phyloP scores from a whole-genome alignment of 2,113 vertebrate species.

The Takifugu bimaculatus region DNA sequence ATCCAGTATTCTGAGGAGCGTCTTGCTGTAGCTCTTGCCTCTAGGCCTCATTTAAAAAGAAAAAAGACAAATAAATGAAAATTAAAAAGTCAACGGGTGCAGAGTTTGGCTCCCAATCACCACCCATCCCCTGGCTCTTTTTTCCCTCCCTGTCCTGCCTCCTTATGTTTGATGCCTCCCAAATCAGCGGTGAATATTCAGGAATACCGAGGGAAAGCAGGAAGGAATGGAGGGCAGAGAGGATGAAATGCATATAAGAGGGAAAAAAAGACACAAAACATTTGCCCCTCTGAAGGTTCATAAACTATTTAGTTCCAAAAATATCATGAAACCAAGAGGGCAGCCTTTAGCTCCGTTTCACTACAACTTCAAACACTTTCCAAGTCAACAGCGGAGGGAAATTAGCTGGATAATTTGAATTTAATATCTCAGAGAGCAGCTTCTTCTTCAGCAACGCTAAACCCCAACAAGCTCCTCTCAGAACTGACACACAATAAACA shows the following conservation, averaged over 20 bases:
- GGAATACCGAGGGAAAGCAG: constrained; percentile 29
- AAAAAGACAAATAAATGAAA: constrained; percentile 1
- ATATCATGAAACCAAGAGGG: constrained; percentile 36
- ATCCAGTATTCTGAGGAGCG: constrained; percentile 72
- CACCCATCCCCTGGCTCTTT: neutral
- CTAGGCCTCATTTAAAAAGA: constrained; percentile 53
- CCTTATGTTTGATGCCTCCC: constrained; percentile 3
- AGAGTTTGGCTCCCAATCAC: constrained; percentile 58
- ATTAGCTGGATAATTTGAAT: constrained; percentile 17
- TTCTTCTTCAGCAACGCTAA: constrained; percentile 9
- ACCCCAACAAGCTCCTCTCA: neutral
- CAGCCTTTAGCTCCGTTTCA: constrained; percentile 19
- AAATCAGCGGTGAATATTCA: constrained; percentile 48
- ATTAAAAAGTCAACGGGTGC: constrained; percentile 35
- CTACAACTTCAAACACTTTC: constrained; percentile 33
- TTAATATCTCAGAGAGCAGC: constrained; percentile 26
- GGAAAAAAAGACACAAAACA: constrained; percentile 35
- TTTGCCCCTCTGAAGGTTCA: constrained; percentile 31
- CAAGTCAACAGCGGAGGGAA: neutral
- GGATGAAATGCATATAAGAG: constrained; percentile 33
- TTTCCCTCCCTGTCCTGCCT: constrained; percentile 2
- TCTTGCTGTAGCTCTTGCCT: constrained; percentile 68
- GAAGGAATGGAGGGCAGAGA: constrained; percentile 33
- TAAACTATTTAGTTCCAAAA: constrained; percentile 43
- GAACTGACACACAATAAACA: neutral